These are phyloP conservation scores for Trichonephila clavata DNA, from an alignment of 1,140 invertebrate genomes.

Conservation along the genomic window DNA sequence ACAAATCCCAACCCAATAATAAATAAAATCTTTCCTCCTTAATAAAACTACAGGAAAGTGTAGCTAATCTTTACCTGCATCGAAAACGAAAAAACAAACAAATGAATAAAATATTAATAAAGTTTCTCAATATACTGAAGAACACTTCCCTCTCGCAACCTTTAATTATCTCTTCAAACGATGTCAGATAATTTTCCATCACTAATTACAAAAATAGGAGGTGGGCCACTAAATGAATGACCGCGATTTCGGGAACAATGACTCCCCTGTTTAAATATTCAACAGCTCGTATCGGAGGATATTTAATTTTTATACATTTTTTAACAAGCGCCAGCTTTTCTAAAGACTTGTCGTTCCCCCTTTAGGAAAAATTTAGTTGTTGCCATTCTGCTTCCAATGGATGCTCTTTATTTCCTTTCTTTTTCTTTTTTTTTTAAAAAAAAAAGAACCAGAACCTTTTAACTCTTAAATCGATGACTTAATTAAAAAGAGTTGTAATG, in stretches of 20 bases:
- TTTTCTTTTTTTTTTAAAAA: neutral
- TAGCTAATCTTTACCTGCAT: no score
- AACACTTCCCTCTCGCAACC: neutral
- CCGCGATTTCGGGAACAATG: constrained; percentile 9
- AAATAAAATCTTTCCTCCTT: no score
- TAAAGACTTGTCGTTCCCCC: neutral
- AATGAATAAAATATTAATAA: no score
- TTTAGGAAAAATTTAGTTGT: neutral
- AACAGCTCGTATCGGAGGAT: neutral
- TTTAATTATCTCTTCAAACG: constrained; percentile 26
- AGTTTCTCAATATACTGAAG: no score
- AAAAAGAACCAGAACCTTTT: neutral
- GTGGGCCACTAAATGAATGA: neutral
- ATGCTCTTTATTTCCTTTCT: no score
- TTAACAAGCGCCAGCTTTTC: neutral
- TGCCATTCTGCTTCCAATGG: neutral
- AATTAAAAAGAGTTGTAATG: neutral
- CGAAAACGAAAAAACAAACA: no score
- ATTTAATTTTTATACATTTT: constrained; percentile 1
- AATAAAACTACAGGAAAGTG: no score
- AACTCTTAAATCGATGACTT: neutral
- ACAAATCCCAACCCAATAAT: no score
- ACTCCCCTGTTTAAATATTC: constrained; percentile 49
- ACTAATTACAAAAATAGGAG: constrained; percentile 28
- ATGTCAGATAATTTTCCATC: constrained; percentile 36